phyloP scores from a whole-genome alignment of 2,888 invertebrate species.

The Diachrysia chrysitis region DNA sequence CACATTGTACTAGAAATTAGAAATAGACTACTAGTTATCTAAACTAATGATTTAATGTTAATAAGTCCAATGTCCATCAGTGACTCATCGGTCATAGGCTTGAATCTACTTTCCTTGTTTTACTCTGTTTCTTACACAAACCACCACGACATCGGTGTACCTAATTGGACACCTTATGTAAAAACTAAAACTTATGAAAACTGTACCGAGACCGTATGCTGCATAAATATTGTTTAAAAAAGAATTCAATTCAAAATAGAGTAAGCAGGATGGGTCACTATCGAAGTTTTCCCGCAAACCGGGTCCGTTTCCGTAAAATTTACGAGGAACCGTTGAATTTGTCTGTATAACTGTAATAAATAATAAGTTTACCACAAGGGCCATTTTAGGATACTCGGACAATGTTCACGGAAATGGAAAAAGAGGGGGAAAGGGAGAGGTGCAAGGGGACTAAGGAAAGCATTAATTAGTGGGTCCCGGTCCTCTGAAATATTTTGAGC shows the following conservation, averaged over 20 bases:
- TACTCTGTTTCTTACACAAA: too few relatives aligned
- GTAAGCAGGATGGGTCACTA: background rate
- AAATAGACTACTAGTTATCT: too few relatives aligned
- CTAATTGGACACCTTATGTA: too few relatives aligned
- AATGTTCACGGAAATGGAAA: slow-evolving; percentile 6
- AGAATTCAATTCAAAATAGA: background rate
- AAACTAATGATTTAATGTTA: too few relatives aligned
- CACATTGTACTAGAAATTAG: too few relatives aligned
- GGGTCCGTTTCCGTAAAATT: slow-evolving; percentile 5
- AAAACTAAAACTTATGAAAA: too few relatives aligned
- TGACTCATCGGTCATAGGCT: too few relatives aligned
- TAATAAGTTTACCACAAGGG: slow-evolving; percentile 4
- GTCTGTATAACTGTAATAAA: slow-evolving; percentile 8
- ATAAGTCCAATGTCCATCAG: too few relatives aligned
- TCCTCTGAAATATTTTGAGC: background rate
- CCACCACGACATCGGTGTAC: too few relatives aligned
- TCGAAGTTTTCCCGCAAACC: background rate
- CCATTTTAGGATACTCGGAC: slow-evolving; percentile 7
- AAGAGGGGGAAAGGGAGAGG: background rate
- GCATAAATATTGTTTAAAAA: background rate
- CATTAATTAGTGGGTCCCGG: slow-evolving; percentile 14
- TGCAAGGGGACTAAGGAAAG: background rate
- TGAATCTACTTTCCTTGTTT: too few relatives aligned
- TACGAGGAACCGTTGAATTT: background rate
- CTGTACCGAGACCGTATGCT: too few relatives aligned